Evolutionary conservation across 1,140 invertebrate species (phyloP), one percentile per base, ranked within the genome.

Genomic region (Nasonia giraulti): DNA sequence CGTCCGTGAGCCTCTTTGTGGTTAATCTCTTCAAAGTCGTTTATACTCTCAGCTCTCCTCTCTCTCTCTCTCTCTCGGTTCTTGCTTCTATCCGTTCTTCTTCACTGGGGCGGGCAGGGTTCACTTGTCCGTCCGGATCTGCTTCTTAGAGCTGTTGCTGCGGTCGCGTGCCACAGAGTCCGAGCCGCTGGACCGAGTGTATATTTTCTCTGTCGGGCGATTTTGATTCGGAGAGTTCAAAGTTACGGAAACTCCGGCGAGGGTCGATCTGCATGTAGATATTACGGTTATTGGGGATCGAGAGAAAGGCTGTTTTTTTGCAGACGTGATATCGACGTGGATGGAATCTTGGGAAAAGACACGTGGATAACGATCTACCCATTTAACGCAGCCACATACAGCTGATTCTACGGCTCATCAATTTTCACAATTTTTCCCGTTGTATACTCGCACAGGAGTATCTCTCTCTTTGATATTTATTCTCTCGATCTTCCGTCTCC

Each of bases 1-100:
- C 81, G 20, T 40, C 50, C 62, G 33, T n/a, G 68, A 84, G 76
- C 40, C 68, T 79, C 76, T 79, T 74, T 77, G 73, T n/a, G 73
- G 73, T 76, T 73, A 37, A 71, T 47, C 66, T 20, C 50, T 69
- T 69, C 73, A 82, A 82, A 82, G 82, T 77, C 55, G 75, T 74
- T 69, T 69, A 69, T 31, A 44, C 62, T 14, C 62, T 14, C 1
- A 6, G 8, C 62, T 71, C n/a, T 23, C 14, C 27, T 73, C 62
- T 71, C n/a, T 7, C 27, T 73, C 27, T 73, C 62, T 71, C n/a
- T 7, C 27, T 73, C 66, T 37, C 20, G 1, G 27, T 73, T 27
- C 55, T 12, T 31, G 50, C 74, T 20, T 17, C n/a, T 23, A 62
- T 82, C 11, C 66, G 11, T 37, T 17, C 55, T 78, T 62, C 50